Conservation (phyloP, 53 echinoderm and acorn worm species). For the Hippasteria phrygiana region DNA sequence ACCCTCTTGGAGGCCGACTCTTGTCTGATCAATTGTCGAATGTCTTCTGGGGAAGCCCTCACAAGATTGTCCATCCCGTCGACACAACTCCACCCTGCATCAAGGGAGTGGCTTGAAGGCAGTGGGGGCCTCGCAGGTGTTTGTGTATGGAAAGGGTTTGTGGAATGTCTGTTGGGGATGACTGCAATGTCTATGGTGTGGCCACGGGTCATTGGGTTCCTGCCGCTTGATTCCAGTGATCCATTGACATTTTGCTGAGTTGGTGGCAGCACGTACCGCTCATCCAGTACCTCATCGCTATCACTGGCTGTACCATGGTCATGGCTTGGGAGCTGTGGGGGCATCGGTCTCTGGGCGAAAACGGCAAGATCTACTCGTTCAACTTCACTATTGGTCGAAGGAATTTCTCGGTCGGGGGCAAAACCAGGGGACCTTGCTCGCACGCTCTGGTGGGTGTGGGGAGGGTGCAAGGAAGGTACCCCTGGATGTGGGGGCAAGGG, state of each 20-base stretch:
- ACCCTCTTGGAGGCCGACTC: neutral
- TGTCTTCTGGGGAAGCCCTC: conserved; percentile 43
- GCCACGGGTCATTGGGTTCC: conserved; percentile 32
- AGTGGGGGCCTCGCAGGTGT: conserved; percentile 14
- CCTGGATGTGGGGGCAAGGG: conserved; percentile 43
- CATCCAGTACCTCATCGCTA: conserved; percentile 8
- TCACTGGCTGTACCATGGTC: conserved; percentile 13
- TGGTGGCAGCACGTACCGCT: conserved; percentile 39
- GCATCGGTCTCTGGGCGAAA: conserved; percentile 1
- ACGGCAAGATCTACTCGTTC: conserved; percentile 60
- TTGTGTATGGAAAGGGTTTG: conserved; percentile 11
- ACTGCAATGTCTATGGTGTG: conserved; percentile 31
- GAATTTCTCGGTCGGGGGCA: neutral
- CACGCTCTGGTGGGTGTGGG: neutral
- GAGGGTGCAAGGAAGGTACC: conserved; percentile 17
- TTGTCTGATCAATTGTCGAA: conserved; percentile 35
- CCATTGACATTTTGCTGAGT: neutral
- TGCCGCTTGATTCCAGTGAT: neutral
- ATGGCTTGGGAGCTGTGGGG: neutral
- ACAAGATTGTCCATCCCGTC: conserved; percentile 33
- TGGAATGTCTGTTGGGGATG: conserved; percentile 21
- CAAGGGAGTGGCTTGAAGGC: conserved; percentile 30
- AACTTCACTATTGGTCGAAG: conserved; percentile 20
- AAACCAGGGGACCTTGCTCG: conserved; percentile 38
- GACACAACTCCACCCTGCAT: neutral